Evolutionary conservation across 2,113 vertebrate genomes (phyloP).

Genomic region (Vidua chalybeata): DNA sequence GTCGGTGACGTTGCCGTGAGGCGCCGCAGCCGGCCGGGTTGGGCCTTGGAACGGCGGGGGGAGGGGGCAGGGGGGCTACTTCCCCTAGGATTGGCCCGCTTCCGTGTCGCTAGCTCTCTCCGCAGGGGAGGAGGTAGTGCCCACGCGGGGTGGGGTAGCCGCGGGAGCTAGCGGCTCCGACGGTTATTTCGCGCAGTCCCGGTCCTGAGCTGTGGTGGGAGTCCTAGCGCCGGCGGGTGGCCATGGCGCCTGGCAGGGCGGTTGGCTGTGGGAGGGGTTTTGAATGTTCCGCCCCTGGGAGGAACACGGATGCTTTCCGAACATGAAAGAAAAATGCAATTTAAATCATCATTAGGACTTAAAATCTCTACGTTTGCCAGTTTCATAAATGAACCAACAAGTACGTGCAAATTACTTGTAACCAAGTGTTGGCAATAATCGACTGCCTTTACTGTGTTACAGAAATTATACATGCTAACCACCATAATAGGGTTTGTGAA

Average conservation of each 20-base stretch:
- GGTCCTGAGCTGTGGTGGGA: not conserved
- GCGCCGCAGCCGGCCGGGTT: not conserved
- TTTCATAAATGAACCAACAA: not conserved
- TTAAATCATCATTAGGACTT: not conserved
- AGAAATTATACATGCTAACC: not conserved
- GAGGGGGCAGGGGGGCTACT: not conserved
- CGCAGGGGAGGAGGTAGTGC: not conserved
- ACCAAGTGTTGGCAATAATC: not conserved
- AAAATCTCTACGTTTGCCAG: not conserved
- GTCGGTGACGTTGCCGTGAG: not conserved
- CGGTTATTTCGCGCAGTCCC: not conserved
- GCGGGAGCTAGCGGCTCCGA: not conserved
- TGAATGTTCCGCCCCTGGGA: not conserved
- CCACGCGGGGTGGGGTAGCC: not conserved
- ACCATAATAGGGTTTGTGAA: not conserved
- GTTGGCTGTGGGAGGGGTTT: not conserved
- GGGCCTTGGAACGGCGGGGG: not conserved
- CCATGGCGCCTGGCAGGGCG: not conserved
- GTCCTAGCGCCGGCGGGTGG: not conserved
- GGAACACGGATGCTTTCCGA: not conserved
- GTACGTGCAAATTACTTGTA: not conserved
- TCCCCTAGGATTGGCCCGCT: not conserved
- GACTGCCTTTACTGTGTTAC: not conserved
- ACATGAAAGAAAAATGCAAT: not conserved
- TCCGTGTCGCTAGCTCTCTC: not conserved